Evolutionary conservation across 1,140 invertebrate species (phyloP).

Genomic region (Brachionus plicatilis): DNA sequence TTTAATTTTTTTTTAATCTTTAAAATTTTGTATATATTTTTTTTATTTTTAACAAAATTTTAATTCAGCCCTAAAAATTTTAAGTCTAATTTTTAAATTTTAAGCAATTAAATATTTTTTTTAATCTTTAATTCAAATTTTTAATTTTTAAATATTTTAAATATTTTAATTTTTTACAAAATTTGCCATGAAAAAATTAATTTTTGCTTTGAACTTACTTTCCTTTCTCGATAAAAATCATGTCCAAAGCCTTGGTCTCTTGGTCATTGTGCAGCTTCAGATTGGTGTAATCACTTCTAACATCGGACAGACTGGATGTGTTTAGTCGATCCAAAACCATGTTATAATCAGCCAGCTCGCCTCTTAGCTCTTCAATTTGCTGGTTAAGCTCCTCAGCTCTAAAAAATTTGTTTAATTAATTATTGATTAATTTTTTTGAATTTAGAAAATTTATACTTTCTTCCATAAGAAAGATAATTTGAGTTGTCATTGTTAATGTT

Average conservation of each 20-base stretch:
- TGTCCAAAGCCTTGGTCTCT: constrained; percentile 12
- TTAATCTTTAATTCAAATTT: no score
- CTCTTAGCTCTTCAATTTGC: constrained; percentile 30
- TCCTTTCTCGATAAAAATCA: constrained; percentile 37
- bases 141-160: not conserved
- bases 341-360: constrained; percentile 36
- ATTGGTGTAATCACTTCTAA: constrained; percentile 22
- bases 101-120: no score
- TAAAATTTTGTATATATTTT: no score
- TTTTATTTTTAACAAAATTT: no score
- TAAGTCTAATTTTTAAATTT: not conserved
- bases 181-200: no score
- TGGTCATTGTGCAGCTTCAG: constrained; percentile 36
- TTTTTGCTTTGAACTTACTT: not conserved
- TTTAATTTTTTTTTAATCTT: not conserved
- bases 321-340: constrained; percentile 39
- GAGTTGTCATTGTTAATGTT: constrained; percentile 31
- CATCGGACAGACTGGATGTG: constrained; percentile 16
- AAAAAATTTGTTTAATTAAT: not conserved
- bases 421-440: no score
- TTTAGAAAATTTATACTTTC: not conserved
- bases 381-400: constrained; percentile 39
- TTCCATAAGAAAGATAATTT: constrained; percentile 32
- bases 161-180: not conserved
- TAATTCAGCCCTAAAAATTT: no score